A percentile compares a stretch with the other conserved stretches of the same genome.
Conservation (phyloP, 37 sponge, comb jelly and placozoan genomes). For the Chondrosia reniformis region DNA sequence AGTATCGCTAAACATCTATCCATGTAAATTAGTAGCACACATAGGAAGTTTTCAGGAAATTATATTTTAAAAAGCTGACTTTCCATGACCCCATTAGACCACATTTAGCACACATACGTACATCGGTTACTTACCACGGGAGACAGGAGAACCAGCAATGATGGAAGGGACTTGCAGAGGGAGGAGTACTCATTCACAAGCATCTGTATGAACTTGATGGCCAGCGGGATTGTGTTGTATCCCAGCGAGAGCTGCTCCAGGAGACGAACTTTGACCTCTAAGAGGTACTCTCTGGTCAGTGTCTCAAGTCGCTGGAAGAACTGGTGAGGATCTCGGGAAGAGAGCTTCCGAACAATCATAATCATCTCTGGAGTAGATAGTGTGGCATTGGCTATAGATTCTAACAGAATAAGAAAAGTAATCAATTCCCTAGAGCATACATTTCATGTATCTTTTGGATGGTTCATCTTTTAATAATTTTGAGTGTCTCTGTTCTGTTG, state of each 20-base stretch:
- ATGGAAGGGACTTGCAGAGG: conserved; percentile 58
- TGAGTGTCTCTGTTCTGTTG: too few species aligned
- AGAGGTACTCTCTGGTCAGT: conserved; percentile 73
- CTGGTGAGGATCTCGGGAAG: conserved; percentile 69
- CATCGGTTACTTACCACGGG: conserved; percentile 48
- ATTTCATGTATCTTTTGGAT: too few species aligned
- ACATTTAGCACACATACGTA: neutral
- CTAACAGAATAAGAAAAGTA: too few species aligned
- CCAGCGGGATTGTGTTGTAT: conserved; percentile 73
- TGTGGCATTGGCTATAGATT: conserved; percentile 2
- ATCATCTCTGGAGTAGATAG: conserved; percentile 63
- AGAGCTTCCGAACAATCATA: conserved; percentile 56
- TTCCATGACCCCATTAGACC: too few species aligned
- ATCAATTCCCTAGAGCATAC: too few species aligned
- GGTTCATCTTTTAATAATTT: too few species aligned
- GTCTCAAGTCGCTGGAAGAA: conserved; percentile 87
- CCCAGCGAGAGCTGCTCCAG: conserved; percentile 83
- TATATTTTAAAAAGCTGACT: too few species aligned
- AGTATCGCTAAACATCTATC: too few species aligned
- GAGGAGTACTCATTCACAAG: conserved; percentile 67
- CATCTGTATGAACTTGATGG: conserved; percentile 83
- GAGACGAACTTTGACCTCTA: conserved; percentile 82
- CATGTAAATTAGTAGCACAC: too few species aligned
- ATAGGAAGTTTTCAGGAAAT: too few species aligned
- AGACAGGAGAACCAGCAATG: conserved; percentile 57